Percentiles rank a stretch among this genome's conserved stretches.
These are phyloP conservation scores for Holothuria scabra DNA, from an alignment of 53 echinoderm and acorn worm genomes.

Conservation along the genomic window DNA sequence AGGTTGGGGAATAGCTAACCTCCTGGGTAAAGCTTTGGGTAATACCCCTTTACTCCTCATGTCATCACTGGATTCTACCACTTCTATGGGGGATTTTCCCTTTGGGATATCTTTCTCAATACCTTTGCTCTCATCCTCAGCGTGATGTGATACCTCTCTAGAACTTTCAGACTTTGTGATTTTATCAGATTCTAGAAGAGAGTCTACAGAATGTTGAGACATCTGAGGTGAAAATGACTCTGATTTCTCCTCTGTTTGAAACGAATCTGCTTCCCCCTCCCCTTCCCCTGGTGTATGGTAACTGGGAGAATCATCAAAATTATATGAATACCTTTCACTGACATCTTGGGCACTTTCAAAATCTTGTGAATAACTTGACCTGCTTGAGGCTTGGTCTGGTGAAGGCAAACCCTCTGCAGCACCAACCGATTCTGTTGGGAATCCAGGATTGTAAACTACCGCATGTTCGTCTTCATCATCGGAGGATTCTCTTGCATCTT, in stretches of 20 bases:
- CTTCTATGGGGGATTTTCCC: too few species aligned
- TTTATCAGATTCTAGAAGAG: not conserved
- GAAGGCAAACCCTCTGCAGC: not conserved
- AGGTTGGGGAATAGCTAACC: slow-evolving; percentile 40
- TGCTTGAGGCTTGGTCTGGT: not conserved
- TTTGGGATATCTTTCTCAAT: not conserved
- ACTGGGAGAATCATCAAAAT: slow-evolving; percentile 16
- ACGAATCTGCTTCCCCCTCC: not conserved
- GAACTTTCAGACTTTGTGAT: too few species aligned
- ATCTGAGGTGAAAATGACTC: slow-evolving; percentile 5
- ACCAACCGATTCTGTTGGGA: slow-evolving; percentile 35
- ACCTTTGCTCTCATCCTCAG: not conserved
- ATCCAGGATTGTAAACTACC: slow-evolving; percentile 65
- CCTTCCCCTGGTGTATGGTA: slow-evolving; percentile 4
- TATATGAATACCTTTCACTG: slow-evolving; percentile 12
- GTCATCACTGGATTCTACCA: too few species aligned
- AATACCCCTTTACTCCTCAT: too few species aligned
- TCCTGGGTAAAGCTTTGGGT: not conserved
- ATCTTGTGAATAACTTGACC: slow-evolving; percentile 2
- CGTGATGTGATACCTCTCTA: too few species aligned
- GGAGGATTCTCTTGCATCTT: slow-evolving; percentile 43
- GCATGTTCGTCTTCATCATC: slow-evolving; percentile 48
- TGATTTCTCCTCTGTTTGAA: not conserved
- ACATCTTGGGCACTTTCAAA: not conserved
- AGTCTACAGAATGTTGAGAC: not conserved